Base-by-base conservation (phyloP, 1,140 invertebrate species). In the Drosophila sechellia region DNA sequence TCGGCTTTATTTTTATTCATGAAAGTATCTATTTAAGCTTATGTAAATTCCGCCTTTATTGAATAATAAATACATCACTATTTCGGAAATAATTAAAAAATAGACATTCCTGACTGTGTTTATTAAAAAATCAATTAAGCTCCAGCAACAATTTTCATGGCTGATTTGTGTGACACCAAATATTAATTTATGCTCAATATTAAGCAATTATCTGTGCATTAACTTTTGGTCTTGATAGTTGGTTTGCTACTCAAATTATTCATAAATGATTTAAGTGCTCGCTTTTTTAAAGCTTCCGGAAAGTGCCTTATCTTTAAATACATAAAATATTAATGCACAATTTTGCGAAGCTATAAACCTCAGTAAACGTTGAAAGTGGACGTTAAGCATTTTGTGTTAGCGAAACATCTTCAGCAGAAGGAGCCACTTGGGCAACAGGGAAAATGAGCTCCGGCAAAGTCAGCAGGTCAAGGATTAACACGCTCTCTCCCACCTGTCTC, bases 401-500 rank as follows among this genome's bases (percentile, higher is more conserved):
- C 12, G 20, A 42, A 68, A 68, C 45, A 52, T 65, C 64, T 42
- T 56, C 15, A 25, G 25, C 50, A 48, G 5, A 37, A 56, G 66
- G 64, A 34, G 50, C 22, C 50, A 69, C 66, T 69, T 70, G 66
- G 50, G 12, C 34, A 53, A 20, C 42, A 10, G 53, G 34, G 20
- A 63, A 73, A 73, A 70, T 42, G 35, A 56, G 57, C 49, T 52
- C 35, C 57, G 25, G 35, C 45, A 54, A 50, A 83, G 49, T 70
- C 64, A 66, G 81, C 48, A 81, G 65, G 75, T 86, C 78, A 81
- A 71, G 65, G 79, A 79, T 76, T 57, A 72, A 77, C 65, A 63
- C 34, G 60, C 69, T 61, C 39, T 57, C 50, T 13, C 50, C 50
- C 64, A 76, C 69, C 78, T 81, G 78, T 53, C 60, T 76, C 65